Evolutionary conservation across 2,797 vertebrate species (phyloP), one percentile per base, ranked within the genome.

Genomic region (Eupleurogrammus muticus): DNA sequence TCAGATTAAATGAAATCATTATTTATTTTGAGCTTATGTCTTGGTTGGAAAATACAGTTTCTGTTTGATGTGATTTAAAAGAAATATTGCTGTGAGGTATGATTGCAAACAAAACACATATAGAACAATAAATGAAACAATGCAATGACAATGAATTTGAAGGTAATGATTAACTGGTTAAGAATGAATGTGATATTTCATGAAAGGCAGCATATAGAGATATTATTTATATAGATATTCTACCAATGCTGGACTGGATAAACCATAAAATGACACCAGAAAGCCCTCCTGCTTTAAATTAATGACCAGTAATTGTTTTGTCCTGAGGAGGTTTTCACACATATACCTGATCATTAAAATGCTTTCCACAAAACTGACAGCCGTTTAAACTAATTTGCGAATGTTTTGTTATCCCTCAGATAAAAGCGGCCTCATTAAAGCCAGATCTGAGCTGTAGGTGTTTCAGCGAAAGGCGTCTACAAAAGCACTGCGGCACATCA

Each of bases 1-100:
- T 76, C 16, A 9, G 23, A 19, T 62, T 55, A 63, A 77, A 84
- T 81, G n/a, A 67, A 74, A 63, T 62, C 53, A 38, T 72, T 77
- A 51, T 59, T 83, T 77, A 35, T 67, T 70, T 40, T 7, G 32
- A n/a, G 40, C 58, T 67, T 32, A 0, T 40, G 58, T 75, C 68
- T 65, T 51, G 53, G 34, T 73, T 38, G 32, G 17, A 7, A 17
- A 20, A 11, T 35, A 44, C 23, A 4, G 53, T 75, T 72, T 70
- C 52, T 66, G 50, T 66, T 73, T 21, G 35, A 56, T 19, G 40
- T 21, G 24, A 38, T 47, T 70, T 53, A 38, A 63, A 67, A 21
- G 5, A 73, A 66, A 67, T 57, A 60, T 66, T 47, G 54, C 66
- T 67, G 19, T 47, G 32, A 72, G 60, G 49, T 55, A 1, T 23